These are phyloP conservation scores for Urosaurus nigricauda DNA, from an alignment of 2,797 vertebrate genomes.

Conservation along the genomic window DNA sequence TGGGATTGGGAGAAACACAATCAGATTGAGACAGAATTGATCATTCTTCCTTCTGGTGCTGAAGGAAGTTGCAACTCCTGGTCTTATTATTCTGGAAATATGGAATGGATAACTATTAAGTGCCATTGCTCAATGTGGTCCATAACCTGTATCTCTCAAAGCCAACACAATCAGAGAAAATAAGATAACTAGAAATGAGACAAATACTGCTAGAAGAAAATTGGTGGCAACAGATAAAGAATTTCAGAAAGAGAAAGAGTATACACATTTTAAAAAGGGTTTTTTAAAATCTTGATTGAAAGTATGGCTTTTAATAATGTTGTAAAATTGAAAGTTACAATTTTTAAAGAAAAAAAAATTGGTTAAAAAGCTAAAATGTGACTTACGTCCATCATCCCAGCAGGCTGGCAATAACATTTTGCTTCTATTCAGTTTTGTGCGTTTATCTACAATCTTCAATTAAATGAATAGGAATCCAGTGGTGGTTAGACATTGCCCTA, in stretches of 20 bases:
- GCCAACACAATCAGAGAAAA: background rate
- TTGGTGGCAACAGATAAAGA: background rate
- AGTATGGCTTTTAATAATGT: background rate
- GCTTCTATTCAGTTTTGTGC: background rate
- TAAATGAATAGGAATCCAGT: background rate
- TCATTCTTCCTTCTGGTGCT: too few species aligned
- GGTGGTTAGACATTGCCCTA: background rate
- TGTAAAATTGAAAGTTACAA: background rate
- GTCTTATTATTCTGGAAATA: too few species aligned
- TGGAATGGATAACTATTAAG: too few species aligned
- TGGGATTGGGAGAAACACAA: too few species aligned
- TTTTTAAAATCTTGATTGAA: background rate
- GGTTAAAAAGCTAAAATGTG: conserved; percentile 52
- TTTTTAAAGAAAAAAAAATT: conserved; percentile 35
- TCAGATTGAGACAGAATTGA: too few species aligned
- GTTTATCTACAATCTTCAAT: background rate
- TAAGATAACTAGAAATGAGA: background rate
- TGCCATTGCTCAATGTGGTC: too few species aligned
- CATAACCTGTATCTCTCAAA: too few species aligned
- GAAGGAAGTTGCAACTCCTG: too few species aligned
- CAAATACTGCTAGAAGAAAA: background rate
- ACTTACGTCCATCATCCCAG: conserved; percentile 28
- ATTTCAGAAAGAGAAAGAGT: background rate
- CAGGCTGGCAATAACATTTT: background rate
- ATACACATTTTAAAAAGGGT: background rate